Conservation (phyloP, 2,888 invertebrate genomes). For the Rhorus exstirpatorius region DNA sequence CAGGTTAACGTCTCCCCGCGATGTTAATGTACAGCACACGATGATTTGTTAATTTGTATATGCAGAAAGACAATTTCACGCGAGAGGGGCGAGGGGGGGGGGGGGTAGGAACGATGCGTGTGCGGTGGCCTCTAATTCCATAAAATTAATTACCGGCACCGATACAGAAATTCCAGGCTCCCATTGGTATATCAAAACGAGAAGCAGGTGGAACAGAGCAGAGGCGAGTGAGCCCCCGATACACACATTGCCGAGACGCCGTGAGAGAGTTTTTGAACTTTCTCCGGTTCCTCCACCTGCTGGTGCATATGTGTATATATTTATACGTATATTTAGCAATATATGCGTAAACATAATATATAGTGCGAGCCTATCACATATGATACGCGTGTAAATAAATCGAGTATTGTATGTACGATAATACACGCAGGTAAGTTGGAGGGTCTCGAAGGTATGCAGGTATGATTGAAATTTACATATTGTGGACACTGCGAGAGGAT, state of each 20-base stretch:
- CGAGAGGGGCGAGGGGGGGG: background rate
- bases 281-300: slow-evolving; percentile 61
- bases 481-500: background rate
- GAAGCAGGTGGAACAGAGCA: background rate
- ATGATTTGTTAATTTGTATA: background rate
- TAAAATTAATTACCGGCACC: slow-evolving; percentile 64
- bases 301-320: background rate
- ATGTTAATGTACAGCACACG: background rate
- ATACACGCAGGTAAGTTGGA: slow-evolving; percentile 14
- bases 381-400: slow-evolving; percentile 1
- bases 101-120: background rate
- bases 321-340: background rate
- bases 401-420: slow-evolving; percentile 41
- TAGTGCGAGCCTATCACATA: background rate
- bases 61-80: background rate
- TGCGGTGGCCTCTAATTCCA: slow-evolving; percentile 56
- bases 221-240: background rate
- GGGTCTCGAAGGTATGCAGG: slow-evolving; percentile 15
- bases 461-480: slow-evolving; percentile 30
- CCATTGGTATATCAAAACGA: slow-evolving; percentile 53
- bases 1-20: slow-evolving; percentile 19
- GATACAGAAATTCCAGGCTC: slow-evolving; percentile 59
- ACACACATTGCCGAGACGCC: slow-evolving; percentile 31
- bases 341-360: background rate
- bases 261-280: slow-evolving; percentile 67